Base-by-base conservation (phyloP, 2,113 vertebrate species). In the Spea bombifrons region DNA sequence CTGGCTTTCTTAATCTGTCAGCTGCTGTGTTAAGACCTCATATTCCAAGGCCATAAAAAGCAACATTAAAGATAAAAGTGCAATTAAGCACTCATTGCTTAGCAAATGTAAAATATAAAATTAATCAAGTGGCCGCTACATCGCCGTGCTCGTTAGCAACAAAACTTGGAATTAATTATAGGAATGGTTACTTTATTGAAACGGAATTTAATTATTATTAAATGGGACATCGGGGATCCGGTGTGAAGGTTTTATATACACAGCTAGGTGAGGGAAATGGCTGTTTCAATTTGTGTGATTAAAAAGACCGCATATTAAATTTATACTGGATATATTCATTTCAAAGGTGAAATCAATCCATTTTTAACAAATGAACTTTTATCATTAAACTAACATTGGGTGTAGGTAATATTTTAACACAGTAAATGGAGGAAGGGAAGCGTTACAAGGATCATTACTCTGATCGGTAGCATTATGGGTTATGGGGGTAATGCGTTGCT, bases 71-170 rank as follows among this genome's bases (percentile, higher is more conserved):
- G 78, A 73, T 80, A 74, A 80, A 80, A 80, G 78, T 80, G 78
- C 78, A 80, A 80, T 80, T 80, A 80, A 80, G 78, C 64, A 80
- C 74, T 80, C 78, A 80, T 80, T 80, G 78, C 78, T 80, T 74
- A 80, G 78, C 78, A 80, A 80, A 80, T 80, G 78, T 73, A 74
- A 80, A 80, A 80, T 80, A 71, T 73, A 80, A 80, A 80, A 80
- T 80, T 80, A 80, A 80, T 80, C 78, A 80, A 80, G 78, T 80
- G 78, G 71, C 78, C 78, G 74, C 64, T 80, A 80, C 64, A 71
- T 74, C 78, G 44, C 71, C 17, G 71, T 17, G 78, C 71, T 80
- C 78, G 78, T 80, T 74, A 80, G 78, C 63, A 74, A 80, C 71
- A 73, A 80, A 80, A 80, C 64, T 80, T 48, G 61, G 65, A 80